Conservation (phyloP, 2,888 invertebrate species). For the Nebria salina region DNA sequence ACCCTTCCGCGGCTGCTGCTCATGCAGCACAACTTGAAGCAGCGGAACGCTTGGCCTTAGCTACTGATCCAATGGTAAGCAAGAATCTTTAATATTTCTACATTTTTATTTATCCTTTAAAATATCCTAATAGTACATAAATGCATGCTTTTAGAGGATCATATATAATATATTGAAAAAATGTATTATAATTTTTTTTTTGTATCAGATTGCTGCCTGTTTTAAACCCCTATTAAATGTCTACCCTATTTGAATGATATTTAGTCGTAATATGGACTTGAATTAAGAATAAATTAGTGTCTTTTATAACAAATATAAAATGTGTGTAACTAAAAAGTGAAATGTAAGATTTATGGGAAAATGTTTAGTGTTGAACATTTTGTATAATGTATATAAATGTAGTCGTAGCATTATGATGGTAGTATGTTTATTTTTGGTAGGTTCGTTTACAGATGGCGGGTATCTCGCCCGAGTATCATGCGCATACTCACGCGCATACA, state of each 20-base stretch:
- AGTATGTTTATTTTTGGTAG: conserved; percentile 51
- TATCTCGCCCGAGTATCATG: conserved; percentile 87
- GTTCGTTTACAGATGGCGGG: conserved; percentile 92
- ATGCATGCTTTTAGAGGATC: too few relatives aligned
- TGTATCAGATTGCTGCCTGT: too few relatives aligned
- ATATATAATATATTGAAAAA: too few relatives aligned
- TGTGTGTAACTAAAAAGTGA: too few relatives aligned
- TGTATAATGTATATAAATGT: not conserved
- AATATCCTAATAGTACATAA: too few relatives aligned
- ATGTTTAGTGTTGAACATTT: not conserved
- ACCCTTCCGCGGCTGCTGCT: conserved; percentile 63
- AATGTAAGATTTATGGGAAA: not conserved
- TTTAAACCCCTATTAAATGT: too few relatives aligned
- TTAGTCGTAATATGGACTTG: too few relatives aligned
- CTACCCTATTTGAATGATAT: too few relatives aligned
- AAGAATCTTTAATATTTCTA: not conserved
- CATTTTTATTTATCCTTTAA: not conserved
- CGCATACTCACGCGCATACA: conserved; percentile 91
- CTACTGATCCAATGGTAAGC: conserved; percentile 88
- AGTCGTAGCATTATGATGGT: conserved; percentile 1
- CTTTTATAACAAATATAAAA: too few relatives aligned
- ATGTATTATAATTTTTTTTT: too few relatives aligned
- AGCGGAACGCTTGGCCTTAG: conserved; percentile 82
- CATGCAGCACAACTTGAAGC: conserved; percentile 73
- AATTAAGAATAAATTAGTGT: too few relatives aligned